A percentile compares a stretch with the other conserved stretches of the same genome.
phyloP scores from a whole-genome alignment of 2,113 vertebrate genomes.

The Irena cyanogastra region DNA sequence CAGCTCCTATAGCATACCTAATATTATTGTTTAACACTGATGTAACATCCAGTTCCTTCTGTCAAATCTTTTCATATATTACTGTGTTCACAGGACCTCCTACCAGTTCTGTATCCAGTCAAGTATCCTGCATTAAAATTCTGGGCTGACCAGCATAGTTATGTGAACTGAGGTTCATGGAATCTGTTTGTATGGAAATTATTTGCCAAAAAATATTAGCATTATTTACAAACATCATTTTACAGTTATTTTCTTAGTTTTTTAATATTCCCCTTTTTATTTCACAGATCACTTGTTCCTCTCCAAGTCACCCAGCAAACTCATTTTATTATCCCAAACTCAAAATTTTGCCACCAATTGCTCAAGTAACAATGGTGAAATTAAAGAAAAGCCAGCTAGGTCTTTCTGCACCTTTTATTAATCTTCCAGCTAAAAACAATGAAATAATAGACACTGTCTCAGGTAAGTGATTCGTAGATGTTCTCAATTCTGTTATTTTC shows the following conservation, averaged over 20 bases:
- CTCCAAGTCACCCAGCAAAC: constrained; percentile 92
- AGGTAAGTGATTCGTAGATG: constrained; percentile 72
- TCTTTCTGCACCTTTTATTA: constrained; percentile 74
- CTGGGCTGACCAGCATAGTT: not conserved
- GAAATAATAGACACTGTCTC: constrained; percentile 81
- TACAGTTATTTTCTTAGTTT: not conserved
- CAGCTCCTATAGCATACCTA: not conserved
- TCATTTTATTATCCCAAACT: constrained; percentile 95
- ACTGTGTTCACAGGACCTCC: not conserved
- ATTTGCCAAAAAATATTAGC: not conserved
- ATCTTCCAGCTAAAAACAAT: constrained; percentile 78
- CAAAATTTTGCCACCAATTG: constrained; percentile 90
- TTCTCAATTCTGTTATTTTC: not conserved
- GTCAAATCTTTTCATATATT: not conserved
- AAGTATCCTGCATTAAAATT: not conserved
- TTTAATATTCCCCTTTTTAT: not conserved
- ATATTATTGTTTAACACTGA: not conserved
- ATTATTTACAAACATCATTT: not conserved
- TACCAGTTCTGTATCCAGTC: not conserved
- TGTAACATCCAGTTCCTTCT: not conserved
- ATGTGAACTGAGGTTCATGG: not conserved
- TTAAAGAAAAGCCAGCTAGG: constrained; percentile 80
- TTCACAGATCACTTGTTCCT: constrained; percentile 88
- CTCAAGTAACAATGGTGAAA: constrained; percentile 84
- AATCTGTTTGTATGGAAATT: not conserved